Conservation (phyloP, 2,888 invertebrate species). For the Odontocerum albicorne region DNA sequence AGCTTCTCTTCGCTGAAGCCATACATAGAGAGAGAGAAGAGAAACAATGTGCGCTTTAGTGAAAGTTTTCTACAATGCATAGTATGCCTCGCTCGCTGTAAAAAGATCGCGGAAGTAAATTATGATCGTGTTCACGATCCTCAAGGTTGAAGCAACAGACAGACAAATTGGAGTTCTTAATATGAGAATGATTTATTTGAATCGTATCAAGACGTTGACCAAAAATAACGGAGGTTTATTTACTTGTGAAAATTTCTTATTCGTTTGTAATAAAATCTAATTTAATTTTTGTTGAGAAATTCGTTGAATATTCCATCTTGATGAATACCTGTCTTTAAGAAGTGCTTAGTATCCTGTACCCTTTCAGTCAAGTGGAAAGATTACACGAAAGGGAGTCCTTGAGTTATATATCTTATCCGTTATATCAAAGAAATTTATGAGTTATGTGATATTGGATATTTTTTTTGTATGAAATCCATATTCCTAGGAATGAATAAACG, state of each 20-base stretch:
- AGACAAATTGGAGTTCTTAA: no score
- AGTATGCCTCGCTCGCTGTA: no score
- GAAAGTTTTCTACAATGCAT: no score
- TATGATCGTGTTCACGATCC: no score
- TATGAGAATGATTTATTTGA: no score
- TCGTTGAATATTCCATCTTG: constrained; percentile 1
- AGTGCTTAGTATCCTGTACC: background rate
- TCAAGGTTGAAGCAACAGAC: no score
- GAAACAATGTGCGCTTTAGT: no score
- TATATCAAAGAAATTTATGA: constrained; percentile 7
- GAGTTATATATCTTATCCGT: background rate
- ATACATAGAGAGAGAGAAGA: no score
- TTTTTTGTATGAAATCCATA: background rate
- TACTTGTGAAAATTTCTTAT: background rate
- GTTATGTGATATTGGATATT: background rate
- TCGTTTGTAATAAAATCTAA: background rate
- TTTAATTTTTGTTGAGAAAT: background rate
- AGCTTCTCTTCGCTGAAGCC: no score
- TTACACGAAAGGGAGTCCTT: background rate
- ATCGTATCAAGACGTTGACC: no score
- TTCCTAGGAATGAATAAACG: background rate
- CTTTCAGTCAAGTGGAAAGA: constrained; percentile 13
- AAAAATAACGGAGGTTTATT: no score
- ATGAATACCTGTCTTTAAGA: constrained; percentile 6
- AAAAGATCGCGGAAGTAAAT: no score